phyloP scores from a whole-genome alignment of 2,113 vertebrate species.

The Sebastes schlegelii region DNA sequence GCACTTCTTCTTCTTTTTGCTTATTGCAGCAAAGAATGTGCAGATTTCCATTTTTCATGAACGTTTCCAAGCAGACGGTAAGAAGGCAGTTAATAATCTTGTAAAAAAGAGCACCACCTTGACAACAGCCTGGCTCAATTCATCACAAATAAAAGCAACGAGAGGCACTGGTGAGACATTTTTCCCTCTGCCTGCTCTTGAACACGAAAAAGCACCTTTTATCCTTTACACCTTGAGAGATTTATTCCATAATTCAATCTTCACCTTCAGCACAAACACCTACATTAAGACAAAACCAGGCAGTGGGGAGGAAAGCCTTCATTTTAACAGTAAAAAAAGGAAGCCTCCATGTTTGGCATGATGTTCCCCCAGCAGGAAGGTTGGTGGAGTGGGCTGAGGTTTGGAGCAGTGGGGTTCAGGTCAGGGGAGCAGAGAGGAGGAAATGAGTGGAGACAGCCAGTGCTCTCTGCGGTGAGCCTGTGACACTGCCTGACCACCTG shows the following conservation, averaged over 20 bases:
- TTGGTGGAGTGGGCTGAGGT: conserved; percentile 31
- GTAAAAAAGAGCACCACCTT: neutral
- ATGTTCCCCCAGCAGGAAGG: conserved; percentile 50
- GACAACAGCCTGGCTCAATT: neutral
- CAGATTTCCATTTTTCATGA: conserved; percentile 18
- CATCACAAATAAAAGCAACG: conserved; percentile 10
- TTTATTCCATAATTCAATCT: conserved; percentile 23
- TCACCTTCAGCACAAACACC: conserved; percentile 17
- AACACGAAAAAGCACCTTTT: conserved; percentile 6
- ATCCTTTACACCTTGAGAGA: conserved; percentile 6
- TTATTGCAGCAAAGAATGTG: neutral
- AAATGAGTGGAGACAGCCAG: conserved; percentile 78
- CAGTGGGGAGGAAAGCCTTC: conserved; percentile 8
- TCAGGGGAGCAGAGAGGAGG: conserved; percentile 62
- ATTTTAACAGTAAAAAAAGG: conserved; percentile 25
- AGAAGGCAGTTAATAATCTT: neutral
- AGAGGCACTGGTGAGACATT: neutral
- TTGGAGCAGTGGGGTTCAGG: conserved; percentile 49
- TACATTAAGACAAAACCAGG: conserved; percentile 10
- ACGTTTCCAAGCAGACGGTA: neutral
- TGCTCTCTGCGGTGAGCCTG: conserved; percentile 74
- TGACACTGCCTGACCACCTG: conserved; percentile 76
- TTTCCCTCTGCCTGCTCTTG: neutral
- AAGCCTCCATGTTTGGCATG: conserved; percentile 28
- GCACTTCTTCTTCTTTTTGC: neutral